Conservation (phyloP, 2,797 vertebrate species). For the Catharus ustulatus region DNA sequence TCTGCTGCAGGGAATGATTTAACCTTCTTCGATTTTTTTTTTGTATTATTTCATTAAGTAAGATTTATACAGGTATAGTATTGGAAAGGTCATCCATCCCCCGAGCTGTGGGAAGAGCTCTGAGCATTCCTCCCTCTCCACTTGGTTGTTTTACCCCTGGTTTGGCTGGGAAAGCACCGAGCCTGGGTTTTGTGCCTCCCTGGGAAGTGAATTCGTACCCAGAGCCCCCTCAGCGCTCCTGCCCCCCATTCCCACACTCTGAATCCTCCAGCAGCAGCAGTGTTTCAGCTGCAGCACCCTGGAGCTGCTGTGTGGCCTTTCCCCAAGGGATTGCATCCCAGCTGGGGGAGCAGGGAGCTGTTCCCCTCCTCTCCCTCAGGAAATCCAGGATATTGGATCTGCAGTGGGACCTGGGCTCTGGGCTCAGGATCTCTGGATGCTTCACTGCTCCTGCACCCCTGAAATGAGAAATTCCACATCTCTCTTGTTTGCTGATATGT, state of each 20-base stretch:
- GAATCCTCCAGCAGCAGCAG: neutral
- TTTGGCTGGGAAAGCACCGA: neutral
- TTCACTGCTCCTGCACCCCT: neutral
- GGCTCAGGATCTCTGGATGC: neutral
- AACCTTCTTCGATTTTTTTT: constrained; percentile 70
- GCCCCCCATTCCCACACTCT: neutral
- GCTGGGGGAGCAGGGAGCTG: neutral
- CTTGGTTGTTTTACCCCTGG: neutral
- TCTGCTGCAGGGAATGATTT: constrained; percentile 75
- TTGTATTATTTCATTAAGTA: constrained; percentile 75
- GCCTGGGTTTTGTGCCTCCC: neutral
- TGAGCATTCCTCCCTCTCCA: constrained; percentile 4
- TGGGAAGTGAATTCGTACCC: constrained; percentile 13
- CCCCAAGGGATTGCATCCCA: neutral
- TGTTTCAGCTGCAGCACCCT: neutral
- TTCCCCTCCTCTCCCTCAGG: neutral
- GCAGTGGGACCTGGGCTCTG: neutral
- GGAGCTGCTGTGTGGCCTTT: neutral
- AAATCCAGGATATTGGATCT: rapidly evolving
- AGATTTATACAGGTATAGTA: constrained; percentile 78
- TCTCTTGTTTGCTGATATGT: neutral
- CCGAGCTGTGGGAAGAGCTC: constrained; percentile 58
- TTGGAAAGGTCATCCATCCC: constrained; percentile 75
- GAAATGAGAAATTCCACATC: neutral
- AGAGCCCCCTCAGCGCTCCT: neutral